Evolutionary conservation across 2,797 vertebrate genomes (phyloP).

Genomic region (Garrulus glandarius): DNA sequence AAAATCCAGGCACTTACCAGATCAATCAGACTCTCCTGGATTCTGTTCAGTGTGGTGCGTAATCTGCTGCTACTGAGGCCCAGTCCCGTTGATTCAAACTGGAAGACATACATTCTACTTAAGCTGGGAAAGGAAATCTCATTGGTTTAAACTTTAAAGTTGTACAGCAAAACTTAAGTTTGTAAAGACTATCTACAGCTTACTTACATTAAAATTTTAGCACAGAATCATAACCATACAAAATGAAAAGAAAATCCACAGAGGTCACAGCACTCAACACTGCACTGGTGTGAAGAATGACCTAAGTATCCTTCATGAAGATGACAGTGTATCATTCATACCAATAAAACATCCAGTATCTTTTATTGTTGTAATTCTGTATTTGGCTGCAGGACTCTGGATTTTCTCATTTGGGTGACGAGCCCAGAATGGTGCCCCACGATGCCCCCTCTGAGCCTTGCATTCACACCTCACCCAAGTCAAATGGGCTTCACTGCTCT

Average conservation of each 20-base stretch:
- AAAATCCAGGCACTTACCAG: conserved; percentile 81
- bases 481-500: neutral
- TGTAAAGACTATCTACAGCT: neutral
- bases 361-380: neutral
- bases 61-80: conserved; percentile 96
- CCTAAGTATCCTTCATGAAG: neutral
- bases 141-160: neutral
- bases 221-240: neutral
- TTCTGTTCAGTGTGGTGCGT: conserved; percentile 93
- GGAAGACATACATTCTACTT: conserved; percentile 23
- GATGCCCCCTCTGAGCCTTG: neutral
- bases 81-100: conserved; percentile 95
- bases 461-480: neutral
- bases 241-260: neutral
- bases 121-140: neutral
- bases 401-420: neutral
- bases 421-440: neutral
- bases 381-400: neutral
- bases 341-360: neutral
- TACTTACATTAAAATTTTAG: neutral
- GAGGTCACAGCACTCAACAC: neutral
- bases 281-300: neutral
- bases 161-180: neutral
- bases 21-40: conserved; percentile 97
- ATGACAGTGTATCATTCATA: neutral